Percentiles rank a stretch among this genome's conserved stretches.
phyloP scores from a whole-genome alignment of 2,888 invertebrate species.

The Acrobasis consociella region DNA sequence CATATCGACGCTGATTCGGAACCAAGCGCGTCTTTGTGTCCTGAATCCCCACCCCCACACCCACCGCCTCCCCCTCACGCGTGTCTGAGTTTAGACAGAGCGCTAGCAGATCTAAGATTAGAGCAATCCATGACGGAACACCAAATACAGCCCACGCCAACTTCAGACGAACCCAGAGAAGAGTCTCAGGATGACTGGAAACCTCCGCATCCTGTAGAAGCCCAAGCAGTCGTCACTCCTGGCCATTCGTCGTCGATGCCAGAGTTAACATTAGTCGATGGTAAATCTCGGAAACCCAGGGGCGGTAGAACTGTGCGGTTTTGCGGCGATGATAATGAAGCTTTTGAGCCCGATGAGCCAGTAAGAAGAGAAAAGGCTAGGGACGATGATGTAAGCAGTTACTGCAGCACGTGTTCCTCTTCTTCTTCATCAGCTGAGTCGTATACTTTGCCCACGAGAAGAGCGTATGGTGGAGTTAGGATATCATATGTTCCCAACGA shows the following conservation, averaged over 20 bases:
- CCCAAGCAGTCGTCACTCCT: constrained; percentile 77
- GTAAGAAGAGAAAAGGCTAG: constrained; percentile 56
- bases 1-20: constrained; percentile 85
- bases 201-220: constrained; percentile 77
- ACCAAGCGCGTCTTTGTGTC: constrained; percentile 79
- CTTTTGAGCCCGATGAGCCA: constrained; percentile 73
- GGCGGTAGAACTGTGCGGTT: constrained; percentile 74
- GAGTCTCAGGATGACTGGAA: constrained; percentile 77
- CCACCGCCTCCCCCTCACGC: constrained; percentile 74
- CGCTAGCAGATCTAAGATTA: constrained; percentile 79
- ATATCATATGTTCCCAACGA: constrained; percentile 97
- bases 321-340: constrained; percentile 74
- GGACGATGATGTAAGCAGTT: constrained; percentile 88
- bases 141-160: constrained; percentile 84
- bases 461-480: constrained; percentile 93
- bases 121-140: constrained; percentile 87
- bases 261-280: constrained; percentile 78
- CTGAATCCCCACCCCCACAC: constrained; percentile 78
- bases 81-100: constrained; percentile 72
- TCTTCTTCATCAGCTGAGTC: constrained; percentile 94
- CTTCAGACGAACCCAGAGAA: constrained; percentile 55
- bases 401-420: constrained; percentile 95
- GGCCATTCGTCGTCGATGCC: constrained; percentile 80
- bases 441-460: constrained; percentile 91
- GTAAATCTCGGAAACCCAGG: constrained; percentile 60